Conservation (phyloP, 2,888 invertebrate genomes). For the Agrotis clavis region DNA sequence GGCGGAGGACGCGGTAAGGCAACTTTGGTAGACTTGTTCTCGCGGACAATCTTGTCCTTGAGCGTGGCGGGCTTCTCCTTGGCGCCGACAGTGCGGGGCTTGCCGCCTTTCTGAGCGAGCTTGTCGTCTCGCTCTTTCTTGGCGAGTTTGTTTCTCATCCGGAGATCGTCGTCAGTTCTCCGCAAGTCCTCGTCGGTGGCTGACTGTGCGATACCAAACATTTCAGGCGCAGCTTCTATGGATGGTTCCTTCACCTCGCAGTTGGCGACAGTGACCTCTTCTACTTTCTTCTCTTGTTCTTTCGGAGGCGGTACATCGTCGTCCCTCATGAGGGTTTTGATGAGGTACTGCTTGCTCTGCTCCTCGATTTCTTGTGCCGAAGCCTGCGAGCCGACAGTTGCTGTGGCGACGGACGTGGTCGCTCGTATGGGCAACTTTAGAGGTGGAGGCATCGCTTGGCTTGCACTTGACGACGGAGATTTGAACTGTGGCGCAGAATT, state of each 20-base stretch:
- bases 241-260: constrained; percentile 79
- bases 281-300: constrained; percentile 90
- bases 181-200: constrained; percentile 74
- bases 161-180: constrained; percentile 79
- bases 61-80: constrained; percentile 86
- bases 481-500: constrained; percentile 44
- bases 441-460: constrained; percentile 82
- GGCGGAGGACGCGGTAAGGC: constrained; percentile 80
- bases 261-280: constrained; percentile 88
- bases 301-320: constrained; percentile 94
- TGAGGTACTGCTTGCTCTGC: constrained; percentile 95
- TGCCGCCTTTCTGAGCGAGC: constrained; percentile 83
- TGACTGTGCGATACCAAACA: constrained; percentile 90
- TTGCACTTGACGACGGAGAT: constrained; percentile 39
- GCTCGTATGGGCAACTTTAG: constrained; percentile 80
- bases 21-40: constrained; percentile 84
- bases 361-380: constrained; percentile 92
- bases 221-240: constrained; percentile 88
- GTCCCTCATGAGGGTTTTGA: constrained; percentile 97
- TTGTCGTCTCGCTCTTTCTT: constrained; percentile 82
- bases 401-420: constrained; percentile 79
- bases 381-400: constrained; percentile 87
- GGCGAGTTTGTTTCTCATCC: constrained; percentile 67
- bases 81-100: constrained; percentile 80
- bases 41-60: constrained; percentile 85